Conservation (phyloP, 2,888 invertebrate species). For the Plagodis pulveraria region DNA sequence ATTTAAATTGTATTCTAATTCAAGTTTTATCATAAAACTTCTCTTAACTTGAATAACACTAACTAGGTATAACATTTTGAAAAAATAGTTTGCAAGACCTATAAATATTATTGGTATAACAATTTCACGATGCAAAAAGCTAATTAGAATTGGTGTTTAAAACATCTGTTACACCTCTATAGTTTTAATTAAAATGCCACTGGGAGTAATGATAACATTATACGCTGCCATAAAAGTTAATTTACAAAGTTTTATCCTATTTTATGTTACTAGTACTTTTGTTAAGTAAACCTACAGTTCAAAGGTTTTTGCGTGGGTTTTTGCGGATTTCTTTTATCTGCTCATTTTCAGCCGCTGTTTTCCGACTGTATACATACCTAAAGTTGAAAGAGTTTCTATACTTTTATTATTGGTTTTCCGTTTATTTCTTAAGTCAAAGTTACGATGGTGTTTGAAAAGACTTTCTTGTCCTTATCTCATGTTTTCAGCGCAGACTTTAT, state of each 20-base stretch:
- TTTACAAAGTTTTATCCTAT: constrained; percentile 22
- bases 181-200: constrained; percentile 29
- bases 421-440: constrained; percentile 7
- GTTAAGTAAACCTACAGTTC: constrained; percentile 17
- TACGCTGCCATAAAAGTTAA: constrained; percentile 21
- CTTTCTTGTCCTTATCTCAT: constrained; percentile 5
- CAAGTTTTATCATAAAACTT: no score
- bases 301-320: constrained; percentile 16
- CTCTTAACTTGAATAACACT: no score
- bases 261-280: constrained; percentile 14
- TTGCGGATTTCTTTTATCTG: constrained; percentile 25
- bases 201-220: constrained; percentile 19
- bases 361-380: constrained; percentile 7
- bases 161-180: constrained; percentile 30
- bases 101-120: constrained; percentile 18
- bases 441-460: constrained; percentile 3
- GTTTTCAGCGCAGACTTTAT: constrained; percentile 2
- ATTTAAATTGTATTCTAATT: no score
- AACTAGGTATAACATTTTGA: no score
- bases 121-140: constrained; percentile 19
- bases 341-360: constrained; percentile 21
- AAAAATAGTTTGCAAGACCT: neutral
- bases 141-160: constrained; percentile 28
- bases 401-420: constrained; percentile 8
- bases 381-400: constrained; percentile 13